Evolutionary conservation across 2,113 vertebrate species (phyloP).

Genomic region (Etheostoma spectabile): DNA sequence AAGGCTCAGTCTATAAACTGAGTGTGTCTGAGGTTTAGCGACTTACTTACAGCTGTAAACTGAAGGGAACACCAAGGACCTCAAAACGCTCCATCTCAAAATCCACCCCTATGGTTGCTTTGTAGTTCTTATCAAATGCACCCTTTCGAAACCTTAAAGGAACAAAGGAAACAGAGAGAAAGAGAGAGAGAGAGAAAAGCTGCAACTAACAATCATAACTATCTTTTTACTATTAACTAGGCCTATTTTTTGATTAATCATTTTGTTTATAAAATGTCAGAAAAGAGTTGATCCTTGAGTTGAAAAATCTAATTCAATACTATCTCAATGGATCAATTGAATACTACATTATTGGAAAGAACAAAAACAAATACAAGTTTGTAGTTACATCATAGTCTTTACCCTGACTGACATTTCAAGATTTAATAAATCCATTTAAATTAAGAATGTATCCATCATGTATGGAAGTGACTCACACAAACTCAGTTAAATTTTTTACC

Average conservation of each 20-base stretch:
- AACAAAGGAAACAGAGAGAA: not conserved
- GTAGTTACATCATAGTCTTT: not conserved
- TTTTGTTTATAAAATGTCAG: not conserved
- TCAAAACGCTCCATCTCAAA: constrained; percentile 99
- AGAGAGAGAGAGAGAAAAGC: not conserved
- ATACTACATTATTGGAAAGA: not conserved
- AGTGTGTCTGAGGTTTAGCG: not conserved
- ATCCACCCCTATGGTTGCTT: constrained; percentile 97
- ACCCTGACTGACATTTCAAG: not conserved
- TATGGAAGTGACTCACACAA: not conserved
- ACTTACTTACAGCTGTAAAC: constrained; percentile 93
- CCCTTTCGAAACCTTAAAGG: constrained; percentile 91
- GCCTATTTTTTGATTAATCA: not conserved
- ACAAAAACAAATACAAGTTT: not conserved
- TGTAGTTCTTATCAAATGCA: constrained; percentile 94
- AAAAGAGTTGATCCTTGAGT: not conserved
- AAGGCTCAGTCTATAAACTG: not conserved
- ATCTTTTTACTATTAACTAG: not conserved
- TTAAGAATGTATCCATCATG: not conserved
- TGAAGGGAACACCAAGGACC: constrained; percentile 94
- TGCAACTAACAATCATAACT: not conserved
- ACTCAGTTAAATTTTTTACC: not conserved
- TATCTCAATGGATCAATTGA: not conserved
- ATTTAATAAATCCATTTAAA: constrained; percentile 1
- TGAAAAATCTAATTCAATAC: not conserved